Conservation (phyloP, 2,888 invertebrate genomes). For the Caenorhabditis doughertyi region DNA sequence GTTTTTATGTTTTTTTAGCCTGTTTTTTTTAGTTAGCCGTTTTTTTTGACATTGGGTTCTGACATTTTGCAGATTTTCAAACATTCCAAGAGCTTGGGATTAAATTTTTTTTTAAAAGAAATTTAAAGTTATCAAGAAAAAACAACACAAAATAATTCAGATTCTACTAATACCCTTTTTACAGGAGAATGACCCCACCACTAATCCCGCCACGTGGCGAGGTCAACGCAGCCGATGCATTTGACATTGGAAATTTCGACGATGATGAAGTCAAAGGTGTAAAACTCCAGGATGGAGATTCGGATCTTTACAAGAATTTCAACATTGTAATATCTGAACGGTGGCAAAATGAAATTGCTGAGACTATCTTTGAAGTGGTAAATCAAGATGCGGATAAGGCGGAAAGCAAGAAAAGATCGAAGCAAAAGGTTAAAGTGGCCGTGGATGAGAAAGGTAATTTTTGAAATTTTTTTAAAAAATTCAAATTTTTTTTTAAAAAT, state of each 20-base stretch:
- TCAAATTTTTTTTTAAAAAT: too few relatives aligned
- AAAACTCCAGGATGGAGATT: constrained; percentile 94
- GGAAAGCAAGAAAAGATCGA: constrained; percentile 94
- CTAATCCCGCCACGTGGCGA: constrained; percentile 98
- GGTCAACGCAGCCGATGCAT: constrained; percentile 99
- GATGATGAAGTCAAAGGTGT: constrained; percentile 89
- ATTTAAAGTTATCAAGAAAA: too few relatives aligned
- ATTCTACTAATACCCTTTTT: too few relatives aligned
- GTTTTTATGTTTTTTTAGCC: too few relatives aligned
- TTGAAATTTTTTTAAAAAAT: not conserved
- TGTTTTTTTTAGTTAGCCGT: too few relatives aligned
- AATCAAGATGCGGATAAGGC: constrained; percentile 97
- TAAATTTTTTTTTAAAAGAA: too few relatives aligned
- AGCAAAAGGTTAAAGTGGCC: constrained; percentile 95
- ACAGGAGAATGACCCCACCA: constrained; percentile 97
- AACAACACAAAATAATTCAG: too few relatives aligned
- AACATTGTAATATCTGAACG: constrained; percentile 98
- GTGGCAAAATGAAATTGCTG: constrained; percentile 98
- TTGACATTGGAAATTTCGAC: constrained; percentile 97
- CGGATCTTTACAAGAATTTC: constrained; percentile 98
- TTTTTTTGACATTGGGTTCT: too few relatives aligned
- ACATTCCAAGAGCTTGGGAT: too few relatives aligned
- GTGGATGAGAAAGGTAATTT: constrained; percentile 92
- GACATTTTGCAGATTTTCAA: too few relatives aligned
- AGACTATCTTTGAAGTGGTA: constrained; percentile 85